Evolutionary conservation across 2,797 vertebrate species (phyloP).

Genomic region (Malacoctenus gilli): DNA sequence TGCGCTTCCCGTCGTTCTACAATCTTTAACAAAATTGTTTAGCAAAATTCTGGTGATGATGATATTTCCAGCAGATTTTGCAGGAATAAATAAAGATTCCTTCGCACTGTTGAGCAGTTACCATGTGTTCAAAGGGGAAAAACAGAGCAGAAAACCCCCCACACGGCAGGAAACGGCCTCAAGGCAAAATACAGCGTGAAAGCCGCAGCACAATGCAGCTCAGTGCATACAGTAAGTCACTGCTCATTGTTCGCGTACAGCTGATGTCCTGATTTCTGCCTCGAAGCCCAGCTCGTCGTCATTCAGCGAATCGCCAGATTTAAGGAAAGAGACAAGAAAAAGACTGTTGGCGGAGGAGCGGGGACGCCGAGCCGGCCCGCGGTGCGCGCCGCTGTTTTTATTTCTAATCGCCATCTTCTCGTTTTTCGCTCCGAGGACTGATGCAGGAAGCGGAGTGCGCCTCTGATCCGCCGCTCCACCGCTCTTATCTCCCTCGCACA

Average conservation of each 20-base stretch:
- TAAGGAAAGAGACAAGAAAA: constrained; percentile 1
- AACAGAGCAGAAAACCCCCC: constrained; percentile 23
- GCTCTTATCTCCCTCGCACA: constrained; percentile 46
- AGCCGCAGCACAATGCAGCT: constrained; percentile 27
- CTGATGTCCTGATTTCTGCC: constrained; percentile 9
- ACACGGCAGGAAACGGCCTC: constrained; percentile 31
- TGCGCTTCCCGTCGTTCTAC: too few species aligned
- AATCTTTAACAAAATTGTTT: too few species aligned
- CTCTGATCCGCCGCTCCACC: constrained; percentile 26
- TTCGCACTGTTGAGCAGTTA: constrained; percentile 13
- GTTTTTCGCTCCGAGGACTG: constrained; percentile 1
- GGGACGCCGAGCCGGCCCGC: background rate
- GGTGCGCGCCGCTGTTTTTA: constrained; percentile 4
- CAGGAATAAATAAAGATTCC: background rate
- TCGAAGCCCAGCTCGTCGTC: background rate
- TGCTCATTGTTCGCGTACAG: constrained; percentile 20
- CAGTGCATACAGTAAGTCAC: constrained; percentile 15
- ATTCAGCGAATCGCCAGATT: constrained; percentile 5
- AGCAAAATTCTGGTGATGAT: background rate
- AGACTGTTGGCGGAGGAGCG: constrained; percentile 4
- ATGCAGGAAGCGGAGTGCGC: constrained; percentile 23
- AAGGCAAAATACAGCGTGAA: too few species aligned
- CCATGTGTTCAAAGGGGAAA: constrained; percentile 17
- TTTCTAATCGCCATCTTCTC: constrained; percentile 18
- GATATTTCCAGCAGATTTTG: background rate